Conservation (phyloP, 2,888 invertebrate genomes). For the Scaeva pyrastri region DNA sequence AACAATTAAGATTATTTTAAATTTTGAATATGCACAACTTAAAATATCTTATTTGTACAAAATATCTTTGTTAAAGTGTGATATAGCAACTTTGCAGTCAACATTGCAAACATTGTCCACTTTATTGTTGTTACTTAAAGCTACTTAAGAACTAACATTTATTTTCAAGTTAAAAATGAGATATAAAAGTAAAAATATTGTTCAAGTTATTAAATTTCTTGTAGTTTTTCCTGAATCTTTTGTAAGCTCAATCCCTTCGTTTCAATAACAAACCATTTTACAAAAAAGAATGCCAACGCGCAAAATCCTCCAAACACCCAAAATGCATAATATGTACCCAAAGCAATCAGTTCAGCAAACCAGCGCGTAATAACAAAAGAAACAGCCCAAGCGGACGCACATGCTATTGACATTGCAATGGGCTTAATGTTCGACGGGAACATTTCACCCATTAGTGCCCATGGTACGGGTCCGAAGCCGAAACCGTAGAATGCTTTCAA, state of each 20-base stretch:
- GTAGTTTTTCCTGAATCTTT: slow-evolving; percentile 90
- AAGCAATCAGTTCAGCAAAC: slow-evolving; percentile 86
- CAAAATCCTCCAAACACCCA: slow-evolving; percentile 89
- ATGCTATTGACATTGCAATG: slow-evolving; percentile 90
- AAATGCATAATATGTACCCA: slow-evolving; percentile 89
- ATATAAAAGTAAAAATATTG: too few species aligned
- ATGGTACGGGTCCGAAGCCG: slow-evolving; percentile 91
- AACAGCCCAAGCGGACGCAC: slow-evolving; percentile 90
- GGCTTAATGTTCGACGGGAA: slow-evolving; percentile 92
- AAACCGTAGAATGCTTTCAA: slow-evolving; percentile 91
- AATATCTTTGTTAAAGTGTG: too few species aligned
- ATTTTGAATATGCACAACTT: too few species aligned
- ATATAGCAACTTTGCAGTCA: too few species aligned
- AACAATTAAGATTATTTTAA: too few species aligned
- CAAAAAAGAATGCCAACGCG: slow-evolving; percentile 88
- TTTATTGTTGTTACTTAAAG: too few species aligned
- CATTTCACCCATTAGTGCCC: slow-evolving; percentile 93
- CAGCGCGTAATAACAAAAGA: slow-evolving; percentile 91
- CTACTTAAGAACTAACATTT: too few species aligned
- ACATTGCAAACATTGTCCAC: too few species aligned
- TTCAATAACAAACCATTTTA: slow-evolving; percentile 91
- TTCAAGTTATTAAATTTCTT: slow-evolving; percentile 83
- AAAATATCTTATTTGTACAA: too few species aligned
- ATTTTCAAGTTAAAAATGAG: too few species aligned
- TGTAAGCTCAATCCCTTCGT: slow-evolving; percentile 94